A percentile compares a stretch with the other conserved stretches of the same genome.
Evolutionary conservation across 1,140 invertebrate genomes (phyloP).

Genomic region (Hypsibius dujardini): DNA sequence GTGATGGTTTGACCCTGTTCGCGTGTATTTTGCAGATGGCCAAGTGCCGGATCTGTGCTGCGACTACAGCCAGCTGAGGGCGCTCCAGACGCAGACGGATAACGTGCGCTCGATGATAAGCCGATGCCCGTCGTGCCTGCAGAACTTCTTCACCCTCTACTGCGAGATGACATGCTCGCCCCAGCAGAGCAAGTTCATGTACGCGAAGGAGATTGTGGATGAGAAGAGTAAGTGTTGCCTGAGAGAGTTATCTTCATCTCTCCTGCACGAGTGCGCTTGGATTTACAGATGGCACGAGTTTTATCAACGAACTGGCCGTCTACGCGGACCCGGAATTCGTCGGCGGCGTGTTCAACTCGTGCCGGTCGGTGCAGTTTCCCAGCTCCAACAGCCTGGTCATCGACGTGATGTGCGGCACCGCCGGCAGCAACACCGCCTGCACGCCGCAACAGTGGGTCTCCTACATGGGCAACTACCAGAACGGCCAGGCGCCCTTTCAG

Average conservation of each 20-base stretch:
- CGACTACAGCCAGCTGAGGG: constrained; percentile 44
- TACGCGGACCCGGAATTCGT: constrained; percentile 38
- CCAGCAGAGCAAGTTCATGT: constrained; percentile 55
- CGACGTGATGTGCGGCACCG: constrained; percentile 59
- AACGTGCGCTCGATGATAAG: constrained; percentile 47
- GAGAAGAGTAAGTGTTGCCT: constrained; percentile 20
- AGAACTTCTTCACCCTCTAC: constrained; percentile 59
- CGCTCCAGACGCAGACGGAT: constrained; percentile 43
- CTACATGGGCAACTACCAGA: constrained; percentile 27
- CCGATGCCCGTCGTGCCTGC: constrained; percentile 64
- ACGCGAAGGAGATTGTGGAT: constrained; percentile 34
- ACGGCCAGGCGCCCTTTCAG: constrained; percentile 56
- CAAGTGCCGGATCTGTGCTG: constrained; percentile 44
- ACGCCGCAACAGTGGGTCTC: constrained; percentile 38
- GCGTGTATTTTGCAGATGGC: constrained; percentile 20
- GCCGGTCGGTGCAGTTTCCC: constrained; percentile 58
- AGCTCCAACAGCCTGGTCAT: constrained; percentile 53
- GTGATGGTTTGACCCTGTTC: neutral
- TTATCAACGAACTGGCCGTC: constrained; percentile 18
- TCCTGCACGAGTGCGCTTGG: neutral
- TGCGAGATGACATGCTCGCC: constrained; percentile 65
- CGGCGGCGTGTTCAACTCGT: constrained; percentile 56
- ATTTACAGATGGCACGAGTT: neutral
- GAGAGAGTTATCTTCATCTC: neutral
- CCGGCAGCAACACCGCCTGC: constrained; percentile 44